These are phyloP conservation scores for Manacus vitellinus DNA, from an alignment of 2,113 vertebrate species.

Conservation along the genomic window DNA sequence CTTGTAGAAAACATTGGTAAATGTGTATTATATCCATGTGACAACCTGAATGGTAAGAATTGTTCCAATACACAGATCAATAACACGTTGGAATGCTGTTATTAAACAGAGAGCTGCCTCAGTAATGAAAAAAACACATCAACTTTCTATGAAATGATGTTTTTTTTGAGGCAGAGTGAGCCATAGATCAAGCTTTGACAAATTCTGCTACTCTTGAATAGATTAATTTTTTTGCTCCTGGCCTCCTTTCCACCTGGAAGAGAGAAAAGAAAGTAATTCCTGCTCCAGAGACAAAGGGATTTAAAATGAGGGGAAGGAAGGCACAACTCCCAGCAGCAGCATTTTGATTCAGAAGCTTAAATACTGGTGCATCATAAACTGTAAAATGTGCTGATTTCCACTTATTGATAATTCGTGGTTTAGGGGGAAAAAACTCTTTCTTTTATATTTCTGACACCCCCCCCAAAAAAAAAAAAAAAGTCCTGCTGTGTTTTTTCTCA, in stretches of 20 bases:
- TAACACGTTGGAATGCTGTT: background rate
- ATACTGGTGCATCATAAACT: background rate
- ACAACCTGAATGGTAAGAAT: background rate
- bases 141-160: background rate
- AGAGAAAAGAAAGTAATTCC: background rate
- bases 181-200: slow-evolving; percentile 19
- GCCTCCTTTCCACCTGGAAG: background rate
- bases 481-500: background rate
- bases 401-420: background rate
- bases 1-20: background rate
- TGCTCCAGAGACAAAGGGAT: background rate
- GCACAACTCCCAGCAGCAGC: background rate
- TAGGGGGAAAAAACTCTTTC: background rate
- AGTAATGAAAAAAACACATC: background rate
- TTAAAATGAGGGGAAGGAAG: background rate
- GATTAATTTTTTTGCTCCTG: background rate
- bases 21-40: background rate
- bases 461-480: background rate
- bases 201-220: background rate
- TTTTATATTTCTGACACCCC: background rate
- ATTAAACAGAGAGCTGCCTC: background rate
- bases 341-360: background rate
- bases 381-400: background rate
- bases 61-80: background rate
- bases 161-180: background rate